A percentile compares a stretch with the other conserved stretches of the same genome.
These are phyloP conservation scores for Eupithecia centaureata DNA, from an alignment of 2,888 invertebrate genomes.

Conservation along the genomic window DNA sequence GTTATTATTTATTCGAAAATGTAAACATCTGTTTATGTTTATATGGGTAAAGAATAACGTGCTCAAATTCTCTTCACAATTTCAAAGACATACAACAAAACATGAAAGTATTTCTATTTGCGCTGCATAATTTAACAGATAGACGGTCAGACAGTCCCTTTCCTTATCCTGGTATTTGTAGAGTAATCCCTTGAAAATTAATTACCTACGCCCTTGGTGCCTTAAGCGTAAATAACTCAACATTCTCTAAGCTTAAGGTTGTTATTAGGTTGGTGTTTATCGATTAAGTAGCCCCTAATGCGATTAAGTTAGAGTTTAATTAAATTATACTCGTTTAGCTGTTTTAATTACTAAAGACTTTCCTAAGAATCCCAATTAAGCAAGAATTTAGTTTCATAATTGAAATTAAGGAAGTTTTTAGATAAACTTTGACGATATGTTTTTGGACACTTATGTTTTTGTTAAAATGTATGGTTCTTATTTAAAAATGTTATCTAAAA, in stretches of 20 bases:
- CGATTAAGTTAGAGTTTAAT: slow-evolving; percentile 36
- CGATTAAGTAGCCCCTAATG: slow-evolving; percentile 37
- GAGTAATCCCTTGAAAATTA: slow-evolving; percentile 80
- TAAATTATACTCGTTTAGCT: slow-evolving; percentile 16
- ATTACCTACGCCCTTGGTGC: slow-evolving; percentile 60
- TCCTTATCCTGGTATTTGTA: slow-evolving; percentile 74
- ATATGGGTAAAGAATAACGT: not conserved
- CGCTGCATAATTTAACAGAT: slow-evolving; percentile 67
- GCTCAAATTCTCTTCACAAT: not conserved
- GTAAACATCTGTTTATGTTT: not conserved
- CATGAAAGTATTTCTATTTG: slow-evolving; percentile 54
- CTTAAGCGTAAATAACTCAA: slow-evolving; percentile 50
- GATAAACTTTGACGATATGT: not conserved
- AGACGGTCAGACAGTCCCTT: slow-evolving; percentile 60
- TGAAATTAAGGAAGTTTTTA: not conserved
- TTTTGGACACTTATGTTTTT: too few species aligned
- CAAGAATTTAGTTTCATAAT: not conserved
- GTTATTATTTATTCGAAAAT: not conserved
- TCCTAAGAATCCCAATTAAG: not conserved
- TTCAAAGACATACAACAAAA: slow-evolving; percentile 42
- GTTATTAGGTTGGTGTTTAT: slow-evolving; percentile 51
- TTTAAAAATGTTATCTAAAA: too few species aligned
- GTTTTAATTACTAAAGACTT: not conserved
- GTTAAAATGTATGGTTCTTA: too few species aligned
- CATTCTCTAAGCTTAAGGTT: slow-evolving; percentile 60